A percentile compares a stretch with the other conserved stretches of the same genome.
Conservation (phyloP, 2,888 invertebrate genomes). For the Amphipyra tragopoginis region DNA sequence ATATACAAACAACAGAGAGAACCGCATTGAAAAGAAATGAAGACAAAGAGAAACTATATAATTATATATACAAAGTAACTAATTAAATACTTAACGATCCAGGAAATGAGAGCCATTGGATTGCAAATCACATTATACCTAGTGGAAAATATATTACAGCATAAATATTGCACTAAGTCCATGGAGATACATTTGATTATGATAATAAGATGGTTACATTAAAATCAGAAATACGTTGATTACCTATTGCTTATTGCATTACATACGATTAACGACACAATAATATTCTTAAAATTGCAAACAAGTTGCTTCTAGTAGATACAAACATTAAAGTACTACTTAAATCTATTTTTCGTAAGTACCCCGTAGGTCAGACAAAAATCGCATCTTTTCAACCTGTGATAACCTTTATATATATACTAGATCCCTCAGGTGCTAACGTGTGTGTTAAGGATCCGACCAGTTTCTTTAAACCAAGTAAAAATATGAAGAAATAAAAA, state of each 20-base stretch:
- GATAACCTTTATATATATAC: too few relatives aligned
- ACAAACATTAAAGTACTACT: too few relatives aligned
- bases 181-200: neutral
- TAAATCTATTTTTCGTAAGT: too few relatives aligned
- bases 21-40: slow-evolving; percentile 18
- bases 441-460: too few relatives aligned
- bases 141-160: slow-evolving; percentile 34
- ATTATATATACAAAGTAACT: slow-evolving; percentile 31
- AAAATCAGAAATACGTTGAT: slow-evolving; percentile 15
- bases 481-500: too few relatives aligned
- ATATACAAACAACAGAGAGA: slow-evolving; percentile 10
- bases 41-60: slow-evolving; percentile 36
- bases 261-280: slow-evolving; percentile 10
- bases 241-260: slow-evolving; percentile 4
- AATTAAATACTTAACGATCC: slow-evolving; percentile 29
- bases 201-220: too few relatives aligned
- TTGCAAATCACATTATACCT: slow-evolving; percentile 29
- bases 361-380: too few relatives aligned
- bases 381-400: too few relatives aligned
- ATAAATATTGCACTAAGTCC: slow-evolving; percentile 26
- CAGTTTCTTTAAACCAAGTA: too few relatives aligned
- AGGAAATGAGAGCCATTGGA: slow-evolving; percentile 31
- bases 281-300: neutral
- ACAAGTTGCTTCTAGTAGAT: too few relatives aligned
- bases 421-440: too few relatives aligned